Percentiles rank a stretch among this genome's conserved stretches.
These are phyloP conservation scores for Oenanthe melanoleuca DNA, from an alignment of 2,113 vertebrate species.

Conservation along the genomic window DNA sequence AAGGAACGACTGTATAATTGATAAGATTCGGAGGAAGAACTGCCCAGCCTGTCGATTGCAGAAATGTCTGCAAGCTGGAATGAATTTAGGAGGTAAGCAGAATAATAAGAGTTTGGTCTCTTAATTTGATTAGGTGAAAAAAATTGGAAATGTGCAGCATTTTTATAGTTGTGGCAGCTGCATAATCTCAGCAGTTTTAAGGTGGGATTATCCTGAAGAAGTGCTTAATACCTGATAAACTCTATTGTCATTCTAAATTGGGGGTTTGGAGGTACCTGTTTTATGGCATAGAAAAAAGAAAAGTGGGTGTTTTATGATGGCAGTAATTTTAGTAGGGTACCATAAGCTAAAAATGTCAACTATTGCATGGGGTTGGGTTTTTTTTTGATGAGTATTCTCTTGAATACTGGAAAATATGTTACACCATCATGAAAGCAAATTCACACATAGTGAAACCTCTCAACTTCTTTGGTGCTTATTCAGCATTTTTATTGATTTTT, in stretches of 20 bases:
- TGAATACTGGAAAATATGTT: background rate
- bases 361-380: background rate
- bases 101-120: slow-evolving; percentile 16
- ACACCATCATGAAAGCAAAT: background rate
- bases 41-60: slow-evolving; percentile 98
- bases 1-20: slow-evolving; percentile 98
- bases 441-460: background rate
- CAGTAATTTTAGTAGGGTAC: slow-evolving; percentile 36
- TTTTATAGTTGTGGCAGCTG: slow-evolving; percentile 37
- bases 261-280: background rate
- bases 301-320: slow-evolving; percentile 55
- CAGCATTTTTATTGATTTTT: background rate
- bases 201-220: slow-evolving; percentile 22
- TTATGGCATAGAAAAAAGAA: slow-evolving; percentile 30
- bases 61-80: slow-evolving; percentile 99
- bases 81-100: slow-evolving; percentile 97
- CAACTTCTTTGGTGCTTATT: background rate
- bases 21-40: slow-evolving; percentile 99
- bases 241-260: slow-evolving; percentile 41
- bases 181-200: slow-evolving; percentile 19
- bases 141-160: background rate
- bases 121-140: slow-evolving; percentile 51
- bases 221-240: slow-evolving; percentile 39
- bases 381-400: background rate
- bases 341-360: slow-evolving; percentile 8